Base-by-base conservation (phyloP, 1,140 invertebrate species). In the Cotesia typhae region DNA sequence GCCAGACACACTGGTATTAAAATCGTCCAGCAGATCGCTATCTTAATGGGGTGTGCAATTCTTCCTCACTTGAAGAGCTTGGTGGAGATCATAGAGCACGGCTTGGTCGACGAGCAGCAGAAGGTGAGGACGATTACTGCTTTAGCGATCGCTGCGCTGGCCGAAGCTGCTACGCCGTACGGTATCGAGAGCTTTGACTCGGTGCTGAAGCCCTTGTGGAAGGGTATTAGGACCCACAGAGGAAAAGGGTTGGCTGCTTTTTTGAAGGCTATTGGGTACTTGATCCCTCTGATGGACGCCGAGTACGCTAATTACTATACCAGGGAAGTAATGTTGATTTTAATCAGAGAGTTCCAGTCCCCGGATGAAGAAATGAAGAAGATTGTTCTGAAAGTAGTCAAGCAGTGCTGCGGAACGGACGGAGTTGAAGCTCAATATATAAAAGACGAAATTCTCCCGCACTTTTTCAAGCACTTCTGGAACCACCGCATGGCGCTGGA, bases 331-430 rank as follows among this genome's bases (percentile, higher is more conserved):
- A 99, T 99, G 98, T 90, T 99, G 82, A 99, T 99, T 87, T 88
- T 99, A 5, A 99, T 99, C 81, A 91, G 98, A 87, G 98, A 99
- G 88, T 99, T 99, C 85, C 97, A 98, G 85, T 99, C 98, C 60
- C 98, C 98, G 2, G 98, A 99, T 88, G 98, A 99, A 88, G 98
- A 99, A 91, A 99, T 99, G 98, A 99, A 99, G 84, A 99, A 99
- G 84, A 99, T 99, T 88, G 98, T 99, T 1, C 89, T 99, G 52
- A 99, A 99, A 89, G 95, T 94, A 83, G 98, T 99, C n/a, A 99
- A 99, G 86, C 98, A 99, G 87, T 99, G 98, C 88, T 99, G 98
- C 86, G 97, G 95, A 10, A 99, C 98, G 0, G 98, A 99, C 88
- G 98, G 98, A 93, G 98, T 99, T 35, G 98, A 99, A 85, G 92